Evolutionary conservation across 2,888 invertebrate species (phyloP).

Genomic region (Drosophila nigricruria): DNA sequence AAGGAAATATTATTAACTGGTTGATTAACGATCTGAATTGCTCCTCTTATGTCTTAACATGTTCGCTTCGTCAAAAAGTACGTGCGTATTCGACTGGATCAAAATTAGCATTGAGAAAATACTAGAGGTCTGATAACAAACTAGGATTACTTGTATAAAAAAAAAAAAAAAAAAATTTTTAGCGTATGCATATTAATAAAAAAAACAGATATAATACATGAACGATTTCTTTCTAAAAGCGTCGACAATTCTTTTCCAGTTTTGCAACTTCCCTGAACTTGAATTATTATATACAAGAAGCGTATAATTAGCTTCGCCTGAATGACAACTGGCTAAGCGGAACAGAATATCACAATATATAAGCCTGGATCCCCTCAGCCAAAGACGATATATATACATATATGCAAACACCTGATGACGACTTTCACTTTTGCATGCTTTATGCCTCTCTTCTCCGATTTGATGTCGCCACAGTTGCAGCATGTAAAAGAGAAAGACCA

Average conservation of each 20-base stretch:
- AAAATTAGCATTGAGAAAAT: not conserved
- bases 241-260: constrained; percentile 8
- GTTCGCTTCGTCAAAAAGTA: constrained; percentile 2
- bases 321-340: constrained; percentile 30
- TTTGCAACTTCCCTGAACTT: not conserved
- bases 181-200: not conserved
- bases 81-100: not conserved
- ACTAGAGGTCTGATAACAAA: not conserved
- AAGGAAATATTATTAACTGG: not conserved
- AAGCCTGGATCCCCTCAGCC: not conserved
- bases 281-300: constrained; percentile 3
- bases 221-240: not conserved
- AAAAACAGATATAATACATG: not conserved
- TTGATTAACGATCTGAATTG: not conserved
- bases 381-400: constrained; percentile 15
- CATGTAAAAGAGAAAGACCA: not conserved
- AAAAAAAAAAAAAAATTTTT: not conserved
- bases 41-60: not conserved
- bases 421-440: constrained; percentile 56
- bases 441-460: constrained; percentile 20
- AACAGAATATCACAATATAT: constrained; percentile 11
- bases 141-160: not conserved
- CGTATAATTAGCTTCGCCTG: constrained; percentile 19
- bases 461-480: constrained; percentile 2
- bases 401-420: constrained; percentile 43